Conservation (phyloP, 23 tunicate species). For the Halocynthia roretzi region DNA sequence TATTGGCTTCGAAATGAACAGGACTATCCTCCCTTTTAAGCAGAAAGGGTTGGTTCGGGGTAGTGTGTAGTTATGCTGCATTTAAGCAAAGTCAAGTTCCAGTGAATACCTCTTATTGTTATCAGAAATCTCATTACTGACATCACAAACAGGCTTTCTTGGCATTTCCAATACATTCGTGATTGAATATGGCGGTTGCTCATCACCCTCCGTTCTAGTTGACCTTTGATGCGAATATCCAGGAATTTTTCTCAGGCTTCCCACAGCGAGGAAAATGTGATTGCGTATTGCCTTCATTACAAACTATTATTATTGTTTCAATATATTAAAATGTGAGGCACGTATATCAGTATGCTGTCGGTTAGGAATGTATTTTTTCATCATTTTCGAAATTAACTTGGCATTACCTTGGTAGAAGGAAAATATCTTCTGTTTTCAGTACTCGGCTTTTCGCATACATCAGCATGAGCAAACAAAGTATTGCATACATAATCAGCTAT, state of each 20-base stretch:
- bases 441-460: conserved; percentile 33
- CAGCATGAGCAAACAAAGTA: conserved; percentile 57
- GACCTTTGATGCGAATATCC: background rate
- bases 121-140: too few species aligned
- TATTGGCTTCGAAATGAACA: too few species aligned
- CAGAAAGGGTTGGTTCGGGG: too few species aligned
- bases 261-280: conserved; percentile 45
- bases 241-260: conserved; percentile 15
- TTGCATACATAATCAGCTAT: conserved; percentile 49
- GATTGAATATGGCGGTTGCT: background rate
- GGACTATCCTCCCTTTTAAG: background rate
- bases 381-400: background rate
- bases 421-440: conserved; percentile 56
- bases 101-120: background rate
- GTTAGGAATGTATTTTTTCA: too few species aligned
- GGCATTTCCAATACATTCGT: conserved; percentile 9
- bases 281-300: conserved; percentile 30
- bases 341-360: too few species aligned
- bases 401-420: conserved; percentile 43
- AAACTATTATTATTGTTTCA: background rate
- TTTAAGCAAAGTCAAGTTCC: too few species aligned
- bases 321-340: background rate
- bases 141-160: too few species aligned
- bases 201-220: background rate
- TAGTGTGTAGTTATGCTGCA: too few species aligned